Percentiles rank a stretch among this genome's conserved stretches.
phyloP scores from a whole-genome alignment of 2,888 invertebrate species.

The Apantesis nais region DNA sequence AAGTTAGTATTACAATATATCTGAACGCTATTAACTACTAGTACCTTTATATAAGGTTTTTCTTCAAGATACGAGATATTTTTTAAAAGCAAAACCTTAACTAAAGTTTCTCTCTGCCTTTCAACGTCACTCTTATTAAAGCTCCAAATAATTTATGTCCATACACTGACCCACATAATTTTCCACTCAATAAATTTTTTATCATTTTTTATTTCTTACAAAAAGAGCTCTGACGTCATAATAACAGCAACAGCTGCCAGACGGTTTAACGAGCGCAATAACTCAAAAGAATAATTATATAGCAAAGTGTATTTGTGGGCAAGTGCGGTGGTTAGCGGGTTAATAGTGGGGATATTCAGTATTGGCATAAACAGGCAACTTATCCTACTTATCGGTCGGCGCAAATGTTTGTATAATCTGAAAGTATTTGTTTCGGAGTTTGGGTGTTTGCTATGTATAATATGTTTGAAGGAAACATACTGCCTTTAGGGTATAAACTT shows the following conservation, averaged over 20 bases:
- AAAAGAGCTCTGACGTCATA: constrained; percentile 45
- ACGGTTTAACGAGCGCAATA: constrained; percentile 43
- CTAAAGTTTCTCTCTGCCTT: neutral
- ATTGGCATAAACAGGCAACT: constrained; percentile 16
- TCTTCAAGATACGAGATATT: no score
- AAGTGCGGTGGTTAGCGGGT: constrained; percentile 19
- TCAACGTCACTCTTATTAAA: neutral
- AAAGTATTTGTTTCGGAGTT: no score
- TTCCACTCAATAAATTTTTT: constrained; percentile 11
- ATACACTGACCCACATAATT: constrained; percentile 23
- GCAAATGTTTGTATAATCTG: no score
- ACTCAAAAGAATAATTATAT: constrained; percentile 50
- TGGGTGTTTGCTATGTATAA: no score
- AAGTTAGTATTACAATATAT: no score
- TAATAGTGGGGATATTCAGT: constrained; percentile 2
- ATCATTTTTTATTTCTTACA: constrained; percentile 22
- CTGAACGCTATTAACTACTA: no score
- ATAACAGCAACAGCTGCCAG: constrained; percentile 48
- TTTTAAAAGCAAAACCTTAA: no score
- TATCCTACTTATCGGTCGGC: no score
- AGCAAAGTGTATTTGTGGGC: constrained; percentile 29
- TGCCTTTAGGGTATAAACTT: no score
- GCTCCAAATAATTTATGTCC: constrained; percentile 20
- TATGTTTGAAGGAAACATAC: no score
- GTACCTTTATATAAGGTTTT: no score